These are phyloP conservation scores for Cantharis flavilabris DNA, from an alignment of 2,888 invertebrate genomes.

Conservation along the genomic window DNA sequence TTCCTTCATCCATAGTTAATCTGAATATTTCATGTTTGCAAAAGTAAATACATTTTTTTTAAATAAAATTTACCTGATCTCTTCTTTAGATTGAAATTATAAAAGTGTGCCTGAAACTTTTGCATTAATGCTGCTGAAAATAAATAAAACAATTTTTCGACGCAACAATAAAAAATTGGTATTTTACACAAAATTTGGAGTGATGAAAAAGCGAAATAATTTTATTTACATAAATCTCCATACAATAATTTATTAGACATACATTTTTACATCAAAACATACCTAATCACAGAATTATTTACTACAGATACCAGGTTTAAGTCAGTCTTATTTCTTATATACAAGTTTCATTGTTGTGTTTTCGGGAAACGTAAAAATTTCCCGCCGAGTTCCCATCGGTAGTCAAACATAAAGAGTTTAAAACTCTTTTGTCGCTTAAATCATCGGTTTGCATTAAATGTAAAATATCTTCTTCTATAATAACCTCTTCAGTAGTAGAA, in stretches of 20 bases:
- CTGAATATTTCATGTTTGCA: no score
- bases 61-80: no score
- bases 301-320: neutral
- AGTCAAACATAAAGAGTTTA: neutral
- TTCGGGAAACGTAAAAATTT: neutral
- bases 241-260: neutral
- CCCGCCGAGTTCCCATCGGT: neutral
- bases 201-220: neutral
- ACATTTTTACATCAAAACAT: neutral
- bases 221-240: neutral
- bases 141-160: no score
- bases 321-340: neutral
- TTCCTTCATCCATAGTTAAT: no score
- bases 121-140: no score
- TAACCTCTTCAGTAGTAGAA: neutral
- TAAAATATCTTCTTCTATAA: slow-evolving; percentile 14
- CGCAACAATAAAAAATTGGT: neutral
- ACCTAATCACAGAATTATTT: neutral
- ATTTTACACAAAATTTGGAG: neutral
- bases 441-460: neutral
- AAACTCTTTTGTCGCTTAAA: neutral
- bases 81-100: no score
- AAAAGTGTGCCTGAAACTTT: no score
- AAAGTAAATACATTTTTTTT: no score
- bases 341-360: neutral